Conservation (phyloP, 2,888 invertebrate species). For the Coronaproctus castanopsis region DNA sequence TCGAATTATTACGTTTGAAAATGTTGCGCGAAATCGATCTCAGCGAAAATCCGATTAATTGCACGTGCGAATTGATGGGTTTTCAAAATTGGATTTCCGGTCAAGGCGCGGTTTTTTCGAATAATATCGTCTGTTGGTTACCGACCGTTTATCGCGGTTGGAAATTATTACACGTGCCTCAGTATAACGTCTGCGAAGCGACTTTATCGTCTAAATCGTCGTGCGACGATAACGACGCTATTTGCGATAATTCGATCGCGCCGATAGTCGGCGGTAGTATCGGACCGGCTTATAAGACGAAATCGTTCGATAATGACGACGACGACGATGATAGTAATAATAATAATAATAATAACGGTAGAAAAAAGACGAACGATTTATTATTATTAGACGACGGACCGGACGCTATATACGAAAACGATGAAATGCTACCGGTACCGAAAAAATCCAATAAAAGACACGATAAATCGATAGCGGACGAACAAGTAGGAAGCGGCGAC, state of each 20-base stretch:
- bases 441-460: background rate
- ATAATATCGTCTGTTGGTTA: background rate
- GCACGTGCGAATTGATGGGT: constrained; percentile 11
- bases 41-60: constrained; percentile 13
- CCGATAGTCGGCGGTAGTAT: too few species aligned
- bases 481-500: background rate
- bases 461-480: background rate
- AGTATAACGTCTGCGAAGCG: constrained; percentile 3
- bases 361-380: background rate
- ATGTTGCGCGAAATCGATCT: constrained; percentile 10
- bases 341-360: background rate
- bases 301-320: too few species aligned
- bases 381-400: background rate
- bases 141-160: constrained; percentile 1
- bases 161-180: background rate
- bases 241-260: background rate
- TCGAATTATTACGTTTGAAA: constrained; percentile 10
- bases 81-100: constrained; percentile 2
- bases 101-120: background rate
- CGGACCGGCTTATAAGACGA: too few species aligned
- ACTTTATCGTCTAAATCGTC: background rate
- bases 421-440: background rate
- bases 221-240: background rate
- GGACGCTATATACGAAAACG: background rate
- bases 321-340: background rate